Conservation (phyloP, 2,797 vertebrate genomes). For the Manis crassicaudata region DNA sequence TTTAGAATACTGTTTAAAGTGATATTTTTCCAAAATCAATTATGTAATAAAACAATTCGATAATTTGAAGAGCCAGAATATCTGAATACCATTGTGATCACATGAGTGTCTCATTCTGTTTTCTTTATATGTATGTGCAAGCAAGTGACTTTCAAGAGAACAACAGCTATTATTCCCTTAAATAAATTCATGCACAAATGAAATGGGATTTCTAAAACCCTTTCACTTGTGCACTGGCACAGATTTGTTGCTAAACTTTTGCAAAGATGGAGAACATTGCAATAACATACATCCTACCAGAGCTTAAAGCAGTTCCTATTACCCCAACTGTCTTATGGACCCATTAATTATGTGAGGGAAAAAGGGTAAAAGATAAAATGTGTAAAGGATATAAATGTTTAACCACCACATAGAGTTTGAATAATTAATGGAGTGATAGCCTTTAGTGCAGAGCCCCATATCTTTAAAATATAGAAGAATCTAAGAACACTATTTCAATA, state of each 20-base stretch:
- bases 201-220: neutral
- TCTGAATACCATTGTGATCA: neutral
- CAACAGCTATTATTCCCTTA: neutral
- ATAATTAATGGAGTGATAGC: conserved; percentile 80
- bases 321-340: conserved; percentile 37
- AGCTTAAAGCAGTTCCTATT: conserved; percentile 44
- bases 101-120: neutral
- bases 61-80: neutral
- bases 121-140: neutral
- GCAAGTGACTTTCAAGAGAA: neutral
- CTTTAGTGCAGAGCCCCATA: conserved; percentile 48
- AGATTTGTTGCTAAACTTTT: conserved; percentile 44
- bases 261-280: conserved; percentile 25
- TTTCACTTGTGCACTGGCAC: neutral
- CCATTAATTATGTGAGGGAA: conserved; percentile 57
- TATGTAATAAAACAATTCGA: neutral
- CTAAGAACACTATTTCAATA: conserved; percentile 66
- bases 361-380: conserved; percentile 54
- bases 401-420: conserved; percentile 72
- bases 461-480: conserved; percentile 71
- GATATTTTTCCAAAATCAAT: neutral
- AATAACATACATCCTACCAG: conserved; percentile 58
- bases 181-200: conserved; percentile 1
- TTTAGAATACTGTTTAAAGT: conserved; percentile 9
- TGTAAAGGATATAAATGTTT: conserved; percentile 69